phyloP scores from a whole-genome alignment of 2,113 vertebrate species.

The Pseudopipra pipra region DNA sequence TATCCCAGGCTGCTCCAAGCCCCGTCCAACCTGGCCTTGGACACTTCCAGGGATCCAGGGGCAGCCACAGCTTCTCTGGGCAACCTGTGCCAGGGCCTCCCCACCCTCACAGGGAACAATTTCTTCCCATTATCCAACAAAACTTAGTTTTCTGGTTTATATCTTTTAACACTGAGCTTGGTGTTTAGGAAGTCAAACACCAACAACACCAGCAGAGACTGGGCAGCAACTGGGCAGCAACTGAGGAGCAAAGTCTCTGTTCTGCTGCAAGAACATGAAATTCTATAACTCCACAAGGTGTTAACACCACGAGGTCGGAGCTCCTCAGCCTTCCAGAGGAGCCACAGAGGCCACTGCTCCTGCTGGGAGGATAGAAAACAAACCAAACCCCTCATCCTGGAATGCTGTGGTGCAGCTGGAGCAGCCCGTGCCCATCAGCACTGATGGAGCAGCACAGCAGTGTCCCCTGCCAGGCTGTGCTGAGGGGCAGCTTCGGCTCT shows the following conservation, averaged over 20 bases:
- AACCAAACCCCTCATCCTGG: not conserved
- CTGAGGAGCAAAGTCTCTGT: not conserved
- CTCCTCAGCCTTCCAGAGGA: not conserved
- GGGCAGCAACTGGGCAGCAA: not conserved
- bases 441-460: not conserved
- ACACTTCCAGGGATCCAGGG: not conserved
- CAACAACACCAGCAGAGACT: not conserved
- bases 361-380: not conserved
- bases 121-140: not conserved
- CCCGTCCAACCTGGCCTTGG: not conserved
- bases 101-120: not conserved
- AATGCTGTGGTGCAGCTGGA: not conserved
- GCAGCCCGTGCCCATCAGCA: not conserved
- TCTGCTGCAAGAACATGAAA: not conserved
- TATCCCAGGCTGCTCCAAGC: not conserved
- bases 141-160: not conserved
- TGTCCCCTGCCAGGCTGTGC: too few relatives aligned
- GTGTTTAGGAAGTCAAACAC: not conserved
- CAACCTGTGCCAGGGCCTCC: not conserved
- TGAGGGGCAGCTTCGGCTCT: not conserved
- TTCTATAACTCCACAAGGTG: not conserved
- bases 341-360: not conserved
- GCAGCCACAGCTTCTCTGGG: not conserved
- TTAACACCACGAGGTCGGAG: not conserved
- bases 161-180: not conserved